phyloP scores from a whole-genome alignment of 2,888 invertebrate species.

The Drosophila robusta region DNA sequence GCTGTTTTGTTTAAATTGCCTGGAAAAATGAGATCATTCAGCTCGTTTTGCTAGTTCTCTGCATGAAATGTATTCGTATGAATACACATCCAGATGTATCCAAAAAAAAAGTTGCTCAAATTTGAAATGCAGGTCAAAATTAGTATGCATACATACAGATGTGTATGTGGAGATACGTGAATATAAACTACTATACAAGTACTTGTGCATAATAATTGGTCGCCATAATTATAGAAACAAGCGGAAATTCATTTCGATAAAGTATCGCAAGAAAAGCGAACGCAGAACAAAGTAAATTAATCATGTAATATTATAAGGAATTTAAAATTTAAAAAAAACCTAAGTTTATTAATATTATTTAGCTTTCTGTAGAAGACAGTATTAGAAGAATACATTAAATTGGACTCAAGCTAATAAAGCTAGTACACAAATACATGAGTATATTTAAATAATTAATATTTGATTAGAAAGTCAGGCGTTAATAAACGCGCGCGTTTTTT shows the following conservation, averaged over 20 bases:
- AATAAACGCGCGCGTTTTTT: too few relatives aligned
- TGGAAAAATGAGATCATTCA: slow-evolving; percentile 48
- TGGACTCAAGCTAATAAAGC: too few relatives aligned
- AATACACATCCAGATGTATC: neutral
- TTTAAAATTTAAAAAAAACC: too few relatives aligned
- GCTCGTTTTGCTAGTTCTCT: slow-evolving; percentile 12
- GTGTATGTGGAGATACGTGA: neutral
- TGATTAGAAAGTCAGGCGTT: too few relatives aligned
- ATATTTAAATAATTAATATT: neutral
- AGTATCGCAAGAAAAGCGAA: too few relatives aligned
- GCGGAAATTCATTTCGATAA: slow-evolving; percentile 21
- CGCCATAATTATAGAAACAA: neutral
- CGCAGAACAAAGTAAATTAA: too few relatives aligned
- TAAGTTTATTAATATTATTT: too few relatives aligned
- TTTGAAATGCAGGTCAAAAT: slow-evolving; percentile 36
- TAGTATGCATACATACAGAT: neutral
- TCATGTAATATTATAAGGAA: too few relatives aligned
- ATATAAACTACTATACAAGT: neutral
- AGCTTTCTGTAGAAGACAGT: too few relatives aligned
- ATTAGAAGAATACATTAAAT: neutral
- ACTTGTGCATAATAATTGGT: slow-evolving; percentile 1
- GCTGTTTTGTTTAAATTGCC: slow-evolving; percentile 35
- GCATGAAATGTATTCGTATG: slow-evolving; percentile 1
- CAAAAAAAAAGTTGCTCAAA: slow-evolving; percentile 3
- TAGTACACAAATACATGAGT: too few relatives aligned